Evolutionary conservation across 2,113 vertebrate species (phyloP).

Genomic region (Riparia riparia): DNA sequence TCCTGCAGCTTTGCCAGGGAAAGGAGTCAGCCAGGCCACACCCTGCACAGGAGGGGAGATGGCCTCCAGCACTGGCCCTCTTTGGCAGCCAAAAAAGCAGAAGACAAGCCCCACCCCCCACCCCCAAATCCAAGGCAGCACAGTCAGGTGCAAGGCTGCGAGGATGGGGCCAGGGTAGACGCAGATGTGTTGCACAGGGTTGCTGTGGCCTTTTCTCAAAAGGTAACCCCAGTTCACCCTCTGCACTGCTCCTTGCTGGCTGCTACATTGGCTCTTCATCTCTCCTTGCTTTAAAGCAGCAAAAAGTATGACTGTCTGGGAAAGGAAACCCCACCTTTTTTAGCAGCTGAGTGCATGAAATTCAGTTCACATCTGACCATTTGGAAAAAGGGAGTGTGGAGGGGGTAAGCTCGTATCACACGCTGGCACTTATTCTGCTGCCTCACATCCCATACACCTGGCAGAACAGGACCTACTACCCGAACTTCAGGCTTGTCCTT

Average conservation of each 20-base stretch:
- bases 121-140: background rate
- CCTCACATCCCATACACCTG: background rate
- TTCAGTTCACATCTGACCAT: background rate
- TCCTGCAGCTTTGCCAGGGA: background rate
- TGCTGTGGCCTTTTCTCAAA: background rate
- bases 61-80: background rate
- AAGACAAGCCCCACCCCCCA: background rate
- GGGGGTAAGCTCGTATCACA: background rate
- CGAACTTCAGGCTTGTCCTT: background rate
- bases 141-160: background rate
- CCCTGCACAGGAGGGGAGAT: accelerated
- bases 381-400: background rate
- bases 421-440: background rate
- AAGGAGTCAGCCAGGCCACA: background rate
- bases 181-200: accelerated
- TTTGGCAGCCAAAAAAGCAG: background rate
- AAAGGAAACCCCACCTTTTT: background rate
- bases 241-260: background rate
- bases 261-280: accelerated
- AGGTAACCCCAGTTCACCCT: background rate
- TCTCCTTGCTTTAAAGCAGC: background rate
- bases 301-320: background rate
- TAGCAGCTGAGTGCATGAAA: background rate
- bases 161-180: background rate
- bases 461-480: background rate